phyloP scores from a whole-genome alignment of 2,888 invertebrate genomes.

The Steromphala cineraria region DNA sequence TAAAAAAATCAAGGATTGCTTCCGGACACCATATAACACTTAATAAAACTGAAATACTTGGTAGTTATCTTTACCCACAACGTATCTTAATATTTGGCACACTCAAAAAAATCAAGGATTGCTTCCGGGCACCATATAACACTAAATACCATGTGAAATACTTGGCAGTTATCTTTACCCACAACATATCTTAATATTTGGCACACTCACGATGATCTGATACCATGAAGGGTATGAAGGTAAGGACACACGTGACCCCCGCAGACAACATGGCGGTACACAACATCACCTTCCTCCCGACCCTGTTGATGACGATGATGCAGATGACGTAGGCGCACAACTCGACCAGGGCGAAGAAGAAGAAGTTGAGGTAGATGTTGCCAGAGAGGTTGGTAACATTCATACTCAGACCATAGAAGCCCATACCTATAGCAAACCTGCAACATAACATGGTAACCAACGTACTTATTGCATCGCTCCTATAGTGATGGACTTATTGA shows the following conservation, averaged over 20 bases:
- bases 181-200: too few species aligned
- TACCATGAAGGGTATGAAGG: constrained; percentile 40
- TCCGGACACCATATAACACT: too few species aligned
- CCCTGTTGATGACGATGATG: constrained; percentile 80
- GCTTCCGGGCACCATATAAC: too few species aligned
- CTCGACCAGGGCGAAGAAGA: constrained; percentile 85
- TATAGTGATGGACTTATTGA: too few species aligned
- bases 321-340: constrained; percentile 83
- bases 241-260: constrained; percentile 45
- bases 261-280: constrained; percentile 77
- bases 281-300: constrained; percentile 83
- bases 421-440: constrained; percentile 86
- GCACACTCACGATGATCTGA: not conserved
- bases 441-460: too few species aligned
- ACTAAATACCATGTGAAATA: too few species aligned
- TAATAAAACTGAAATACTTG: too few species aligned
- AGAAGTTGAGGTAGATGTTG: constrained; percentile 84
- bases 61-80: too few species aligned
- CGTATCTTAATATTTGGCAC: too few species aligned
- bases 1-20: too few species aligned
- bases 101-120: too few species aligned
- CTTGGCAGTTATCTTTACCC: too few species aligned
- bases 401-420: constrained; percentile 87
- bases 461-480: not conserved
- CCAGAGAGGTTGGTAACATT: constrained; percentile 84